Conservation (phyloP, 2,113 vertebrate genomes). For the Corythornis vintsioides region DNA sequence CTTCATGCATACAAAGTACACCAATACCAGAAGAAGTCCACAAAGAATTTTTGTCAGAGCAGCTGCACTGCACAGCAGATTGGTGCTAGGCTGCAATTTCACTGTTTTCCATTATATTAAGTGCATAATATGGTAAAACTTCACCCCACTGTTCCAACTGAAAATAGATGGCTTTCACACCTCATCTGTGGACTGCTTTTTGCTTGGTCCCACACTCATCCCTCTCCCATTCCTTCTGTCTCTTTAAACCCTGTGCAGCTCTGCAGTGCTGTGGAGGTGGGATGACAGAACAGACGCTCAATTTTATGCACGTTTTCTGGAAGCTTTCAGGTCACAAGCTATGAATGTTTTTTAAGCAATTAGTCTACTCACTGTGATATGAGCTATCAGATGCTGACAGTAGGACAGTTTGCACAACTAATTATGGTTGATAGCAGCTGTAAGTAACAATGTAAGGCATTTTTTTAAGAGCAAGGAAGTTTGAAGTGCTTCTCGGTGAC, state of each 20-base stretch:
- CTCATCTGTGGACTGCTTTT: neutral
- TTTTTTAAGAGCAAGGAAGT: neutral
- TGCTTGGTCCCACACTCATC: neutral
- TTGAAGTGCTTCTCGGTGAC: neutral
- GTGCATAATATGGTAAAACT: neutral
- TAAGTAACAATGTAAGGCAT: neutral
- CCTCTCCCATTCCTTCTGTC: neutral
- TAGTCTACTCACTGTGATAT: neutral
- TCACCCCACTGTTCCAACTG: neutral
- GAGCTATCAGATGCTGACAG: neutral
- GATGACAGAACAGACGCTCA: neutral
- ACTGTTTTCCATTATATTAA: conserved; percentile 13
- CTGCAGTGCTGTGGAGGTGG: neutral
- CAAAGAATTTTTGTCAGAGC: neutral
- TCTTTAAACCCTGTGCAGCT: neutral
- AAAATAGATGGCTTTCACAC: conserved; percentile 25
- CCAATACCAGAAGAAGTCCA: neutral
- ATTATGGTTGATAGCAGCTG: neutral
- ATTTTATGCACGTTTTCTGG: neutral
- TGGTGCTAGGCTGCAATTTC: neutral
- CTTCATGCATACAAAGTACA: neutral
- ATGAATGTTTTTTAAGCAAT: neutral
- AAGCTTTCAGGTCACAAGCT: neutral
- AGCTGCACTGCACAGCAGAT: neutral
- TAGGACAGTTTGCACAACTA: neutral